Evolutionary conservation across 2,888 invertebrate genomes (phyloP).

Genomic region (Drosophila prostipennis): DNA sequence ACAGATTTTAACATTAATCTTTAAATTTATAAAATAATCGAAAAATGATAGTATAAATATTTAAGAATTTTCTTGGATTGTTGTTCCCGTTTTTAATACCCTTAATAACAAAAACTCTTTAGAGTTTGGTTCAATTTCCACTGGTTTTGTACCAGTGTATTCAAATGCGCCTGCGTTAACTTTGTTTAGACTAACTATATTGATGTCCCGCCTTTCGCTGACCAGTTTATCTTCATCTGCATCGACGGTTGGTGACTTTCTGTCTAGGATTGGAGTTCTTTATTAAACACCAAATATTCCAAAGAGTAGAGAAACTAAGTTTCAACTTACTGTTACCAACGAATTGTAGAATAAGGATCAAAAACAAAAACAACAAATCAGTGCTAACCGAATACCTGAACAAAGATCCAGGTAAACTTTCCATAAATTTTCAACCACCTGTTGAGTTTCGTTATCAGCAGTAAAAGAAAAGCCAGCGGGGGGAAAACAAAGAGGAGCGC

Average conservation of each 20-base stretch:
- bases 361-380: not conserved
- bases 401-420: not conserved
- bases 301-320: not conserved
- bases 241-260: constrained; percentile 28
- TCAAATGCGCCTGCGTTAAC: constrained; percentile 28
- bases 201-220: constrained; percentile 19
- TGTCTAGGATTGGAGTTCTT: constrained; percentile 2
- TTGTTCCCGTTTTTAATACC: not conserved
- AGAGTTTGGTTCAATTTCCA: not conserved
- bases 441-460: constrained; percentile 14
- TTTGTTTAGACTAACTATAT: constrained; percentile 31
- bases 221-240: constrained; percentile 35
- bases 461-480: not conserved
- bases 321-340: not conserved
- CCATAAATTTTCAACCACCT: constrained; percentile 20
- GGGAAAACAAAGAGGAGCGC: constrained; percentile 9
- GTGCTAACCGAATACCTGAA: not conserved
- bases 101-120: no score
- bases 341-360: not conserved
- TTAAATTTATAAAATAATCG: no score
- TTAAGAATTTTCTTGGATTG: fast-evolving
- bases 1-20: not conserved
- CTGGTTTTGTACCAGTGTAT: constrained; percentile 9
- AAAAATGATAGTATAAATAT: not conserved
- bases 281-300: not conserved